phyloP scores from a whole-genome alignment of 2,888 invertebrate genomes.

The Diarsia brunnea region DNA sequence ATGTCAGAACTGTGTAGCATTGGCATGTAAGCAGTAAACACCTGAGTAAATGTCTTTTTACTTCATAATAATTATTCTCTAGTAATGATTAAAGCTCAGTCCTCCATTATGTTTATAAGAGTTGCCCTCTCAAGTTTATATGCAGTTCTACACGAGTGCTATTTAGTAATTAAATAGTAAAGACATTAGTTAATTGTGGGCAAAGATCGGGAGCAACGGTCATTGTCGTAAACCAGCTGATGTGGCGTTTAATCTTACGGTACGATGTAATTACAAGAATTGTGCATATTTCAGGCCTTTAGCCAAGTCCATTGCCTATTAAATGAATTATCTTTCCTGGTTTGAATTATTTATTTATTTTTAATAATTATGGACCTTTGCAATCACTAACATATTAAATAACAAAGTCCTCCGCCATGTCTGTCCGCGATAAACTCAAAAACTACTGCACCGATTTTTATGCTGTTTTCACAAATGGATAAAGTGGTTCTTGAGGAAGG shows the following conservation, averaged over 20 bases:
- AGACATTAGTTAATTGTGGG: slow-evolving; percentile 29
- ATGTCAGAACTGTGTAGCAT: too few relatives aligned
- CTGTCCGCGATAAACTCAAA: too few relatives aligned
- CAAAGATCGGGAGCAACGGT: slow-evolving; percentile 53
- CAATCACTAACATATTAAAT: too few relatives aligned
- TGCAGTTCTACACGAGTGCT: slow-evolving; percentile 11
- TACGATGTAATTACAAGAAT: background rate
- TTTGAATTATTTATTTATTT: too few relatives aligned
- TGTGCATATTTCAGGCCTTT: slow-evolving; percentile 1
- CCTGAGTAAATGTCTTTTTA: too few relatives aligned
- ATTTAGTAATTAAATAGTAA: slow-evolving; percentile 46
- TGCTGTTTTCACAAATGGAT: too few relatives aligned
- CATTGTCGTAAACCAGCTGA: slow-evolving; percentile 26
- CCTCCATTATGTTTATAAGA: slow-evolving; percentile 20
- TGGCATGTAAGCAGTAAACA: too few relatives aligned
- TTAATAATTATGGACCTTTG: too few relatives aligned
- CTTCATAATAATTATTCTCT: background rate
- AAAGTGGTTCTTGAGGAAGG: too few relatives aligned
- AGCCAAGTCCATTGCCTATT: background rate
- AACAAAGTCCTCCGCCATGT: too few relatives aligned
- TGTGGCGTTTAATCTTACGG: slow-evolving; percentile 4
- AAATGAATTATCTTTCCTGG: background rate
- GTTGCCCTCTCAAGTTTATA: slow-evolving; percentile 29
- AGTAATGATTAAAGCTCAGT: background rate
- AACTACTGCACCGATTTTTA: too few relatives aligned